Base-by-base conservation (phyloP, 2,888 invertebrate species). In the Erpobdella octoculata region DNA sequence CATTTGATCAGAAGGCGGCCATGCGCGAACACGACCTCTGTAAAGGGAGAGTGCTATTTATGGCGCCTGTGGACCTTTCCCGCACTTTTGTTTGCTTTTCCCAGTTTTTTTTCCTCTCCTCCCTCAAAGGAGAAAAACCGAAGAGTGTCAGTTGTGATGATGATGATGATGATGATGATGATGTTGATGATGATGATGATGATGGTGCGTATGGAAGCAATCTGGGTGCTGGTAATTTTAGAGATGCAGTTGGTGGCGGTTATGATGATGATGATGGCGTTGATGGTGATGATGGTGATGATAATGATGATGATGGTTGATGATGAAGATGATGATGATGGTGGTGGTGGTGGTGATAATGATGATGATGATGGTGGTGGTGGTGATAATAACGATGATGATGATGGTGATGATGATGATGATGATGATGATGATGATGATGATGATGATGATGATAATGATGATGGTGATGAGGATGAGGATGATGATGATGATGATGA, bases 241-340 rank as follows among this genome's bases (percentile, higher is more conserved):
- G 36, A 9, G 59, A 35, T n/a, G 70, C 33, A 6, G 70, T 59
- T 9, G 70, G 61, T 25, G 70, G 38, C 36, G 70, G 37, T 36
- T 36, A 70, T 61, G 70, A 59, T 61, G 61, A 70, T 70, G 61
- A 59, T 61, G 61, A 70, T 70, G 61, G 37, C 61, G 70, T 37
- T 70, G 61, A 70, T 70, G 70, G 37, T 70, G 70, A 59, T 61
- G 37, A 61, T 59, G 59, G 25, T 59, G 70, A 36, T 61, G 70
- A 9, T 59, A 37, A 8, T 36, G 65, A 65, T 3, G 65, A 65
- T 36, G 65, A 65, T 65, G 65, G 21, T 37, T 5, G 37, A 65
- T 33, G 65, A 36, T 21, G 65, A 36, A n/a, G 37, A 65, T 65
- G 65, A 36, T 5, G 65, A 35, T 31, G 28, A 62, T 62, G 62